Base-by-base conservation (phyloP, 2,113 vertebrate genomes). In the Pterocles burchelli region DNA sequence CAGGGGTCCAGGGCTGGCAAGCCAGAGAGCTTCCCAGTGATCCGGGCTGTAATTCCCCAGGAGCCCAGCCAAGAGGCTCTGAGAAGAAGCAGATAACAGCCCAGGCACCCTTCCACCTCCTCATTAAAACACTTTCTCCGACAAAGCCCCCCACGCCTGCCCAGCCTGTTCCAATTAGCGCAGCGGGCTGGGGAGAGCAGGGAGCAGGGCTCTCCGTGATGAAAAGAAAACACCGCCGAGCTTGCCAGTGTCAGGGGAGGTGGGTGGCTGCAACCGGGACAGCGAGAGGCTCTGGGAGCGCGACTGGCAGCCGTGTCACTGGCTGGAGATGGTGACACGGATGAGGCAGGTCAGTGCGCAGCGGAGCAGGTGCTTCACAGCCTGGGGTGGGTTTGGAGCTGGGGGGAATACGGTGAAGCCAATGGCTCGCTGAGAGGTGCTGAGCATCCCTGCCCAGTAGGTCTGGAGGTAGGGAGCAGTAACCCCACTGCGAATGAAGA, bases 101-200 rank as follows among this genome's bases (percentile, higher is more conserved):
- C 22, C 85, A 72, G 81, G 45, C 82, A 58, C 66, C 85, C 75
- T 68, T 68, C 51, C 57, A 16, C 41, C 41, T 28, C 82, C 94
- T 96, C 95, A 90, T 96, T 96, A 95, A 97, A 96, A 97, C 94
- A 46, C 79, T 95, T 97, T 88, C 90, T 77, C 79, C 6, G 2
- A 48, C 76, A 46, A 55, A 93, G 75, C 48, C 90, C 78, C 95
- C 95, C 82, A 85, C 79, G 85, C 89, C 78, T 33, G 51, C 57
- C 59, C 74, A 80, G 84, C 76, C 87, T 49, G 84, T 80, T 95
- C 83, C 95, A 94, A 91, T 96, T 96, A 97, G 70, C 7, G 3
- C 68, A 24, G 93, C 11, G 7, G 78, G 57, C 34, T 4, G 3
- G 13, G 72, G 83, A 73, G 79, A 51, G 54, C 59, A 19, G 57